Evolutionary conservation across 1,140 invertebrate genomes (phyloP).

Genomic region (Arion vulgaris): DNA sequence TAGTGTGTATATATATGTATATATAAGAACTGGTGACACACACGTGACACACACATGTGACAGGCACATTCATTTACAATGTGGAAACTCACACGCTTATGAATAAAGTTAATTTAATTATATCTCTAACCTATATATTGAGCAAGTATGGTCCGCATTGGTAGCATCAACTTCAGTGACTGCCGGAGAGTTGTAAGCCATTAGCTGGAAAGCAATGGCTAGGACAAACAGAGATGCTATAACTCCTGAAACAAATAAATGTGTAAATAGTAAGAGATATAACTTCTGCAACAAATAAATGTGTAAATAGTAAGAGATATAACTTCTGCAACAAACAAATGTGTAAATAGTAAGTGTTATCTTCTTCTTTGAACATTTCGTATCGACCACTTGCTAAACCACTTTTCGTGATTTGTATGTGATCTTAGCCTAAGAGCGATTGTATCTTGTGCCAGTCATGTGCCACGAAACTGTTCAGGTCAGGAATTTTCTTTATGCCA

Average conservation of each 20-base stretch:
- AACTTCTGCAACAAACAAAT: not conserved
- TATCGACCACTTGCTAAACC: no score
- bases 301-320: not conserved
- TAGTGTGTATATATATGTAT: no score
- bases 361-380: no score
- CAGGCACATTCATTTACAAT: no score
- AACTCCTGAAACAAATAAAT: constrained; percentile 66
- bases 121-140: constrained; percentile 47
- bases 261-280: not conserved
- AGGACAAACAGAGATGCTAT: constrained; percentile 73
- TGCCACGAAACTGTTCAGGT: no score
- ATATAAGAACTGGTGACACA: no score
- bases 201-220: constrained; percentile 75
- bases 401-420: no score
- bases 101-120: not conserved
- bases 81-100: no score
- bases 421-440: no score
- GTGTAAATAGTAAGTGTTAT: not conserved
- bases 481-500: no score
- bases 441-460: no score
- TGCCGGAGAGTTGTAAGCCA: constrained; percentile 70
- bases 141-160: constrained; percentile 39
- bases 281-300: not conserved
- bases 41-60: no score
- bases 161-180: constrained; percentile 57